Conservation (phyloP, 92 coral and sea anemone genomes). For the Porites lobata region DNA sequence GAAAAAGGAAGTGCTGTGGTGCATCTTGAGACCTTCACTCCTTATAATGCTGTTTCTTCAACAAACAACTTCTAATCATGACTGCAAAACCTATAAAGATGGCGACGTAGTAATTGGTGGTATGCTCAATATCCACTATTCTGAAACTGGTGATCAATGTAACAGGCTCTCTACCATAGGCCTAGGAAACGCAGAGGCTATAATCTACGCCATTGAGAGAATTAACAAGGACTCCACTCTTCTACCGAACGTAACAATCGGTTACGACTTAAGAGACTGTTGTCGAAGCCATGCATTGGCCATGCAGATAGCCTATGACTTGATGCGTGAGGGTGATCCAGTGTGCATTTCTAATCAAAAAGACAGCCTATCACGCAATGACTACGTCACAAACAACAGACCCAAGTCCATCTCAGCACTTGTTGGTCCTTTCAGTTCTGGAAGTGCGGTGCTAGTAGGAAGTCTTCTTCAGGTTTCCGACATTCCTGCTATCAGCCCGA, state of each 20-base stretch:
- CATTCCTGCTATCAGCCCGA: constrained; percentile 86
- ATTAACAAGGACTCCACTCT: constrained; percentile 67
- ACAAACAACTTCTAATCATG: background rate
- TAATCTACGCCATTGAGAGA: constrained; percentile 80
- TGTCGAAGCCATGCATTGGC: constrained; percentile 74
- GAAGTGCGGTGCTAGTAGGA: constrained; percentile 79
- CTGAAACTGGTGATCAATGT: constrained; percentile 59
- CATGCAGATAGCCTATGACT: constrained; percentile 71
- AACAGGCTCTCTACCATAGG: constrained; percentile 69
- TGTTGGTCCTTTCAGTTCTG: constrained; percentile 74
- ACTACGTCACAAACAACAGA: background rate
- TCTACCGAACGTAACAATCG: constrained; percentile 79
- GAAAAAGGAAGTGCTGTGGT: too few relatives aligned
- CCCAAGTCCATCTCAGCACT: constrained; percentile 67
- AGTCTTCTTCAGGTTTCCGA: constrained; percentile 78
- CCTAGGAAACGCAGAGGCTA: constrained; percentile 78
- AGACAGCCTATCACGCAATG: constrained; percentile 11
- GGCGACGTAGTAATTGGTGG: constrained; percentile 78
- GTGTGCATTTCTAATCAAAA: constrained; percentile 22
- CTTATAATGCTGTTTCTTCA: background rate
- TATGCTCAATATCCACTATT: constrained; percentile 69
- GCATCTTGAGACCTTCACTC: too few relatives aligned
- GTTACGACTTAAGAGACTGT: constrained; percentile 77
- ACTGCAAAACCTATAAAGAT: constrained; percentile 12
- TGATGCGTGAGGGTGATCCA: constrained; percentile 57